Evolutionary conservation across 2,888 invertebrate species (phyloP).

Genomic region (Mimumesa dahlbomi): DNA sequence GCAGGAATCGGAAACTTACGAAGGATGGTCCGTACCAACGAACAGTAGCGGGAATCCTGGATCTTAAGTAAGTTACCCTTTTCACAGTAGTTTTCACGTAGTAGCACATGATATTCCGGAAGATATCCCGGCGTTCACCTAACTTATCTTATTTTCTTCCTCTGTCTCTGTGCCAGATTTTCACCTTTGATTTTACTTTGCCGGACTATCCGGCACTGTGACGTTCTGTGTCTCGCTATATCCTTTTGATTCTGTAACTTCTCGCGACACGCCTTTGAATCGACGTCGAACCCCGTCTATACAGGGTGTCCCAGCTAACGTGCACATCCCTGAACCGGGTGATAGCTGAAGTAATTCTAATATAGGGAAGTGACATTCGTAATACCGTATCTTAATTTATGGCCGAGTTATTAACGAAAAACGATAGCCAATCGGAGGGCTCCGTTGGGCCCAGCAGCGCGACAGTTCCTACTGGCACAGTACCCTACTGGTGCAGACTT

Average conservation of each 20-base stretch:
- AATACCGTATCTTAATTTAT: too few relatives aligned
- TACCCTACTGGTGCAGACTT: too few relatives aligned
- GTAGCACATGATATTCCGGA: constrained; percentile 22
- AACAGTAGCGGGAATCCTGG: constrained; percentile 13
- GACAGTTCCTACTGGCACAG: too few relatives aligned
- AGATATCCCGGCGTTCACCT: constrained; percentile 29
- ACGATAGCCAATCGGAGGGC: too few relatives aligned
- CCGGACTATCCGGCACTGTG: neutral
- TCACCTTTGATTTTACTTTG: constrained; percentile 10
- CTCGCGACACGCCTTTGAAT: too few relatives aligned
- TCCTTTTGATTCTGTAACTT: too few relatives aligned
- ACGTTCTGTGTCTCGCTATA: neutral
- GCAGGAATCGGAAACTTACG: constrained; percentile 39
- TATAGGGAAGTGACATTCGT: too few relatives aligned
- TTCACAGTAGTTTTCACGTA: constrained; percentile 35
- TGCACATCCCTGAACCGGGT: too few relatives aligned
- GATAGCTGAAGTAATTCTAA: too few relatives aligned
- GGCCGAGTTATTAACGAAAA: too few relatives aligned
- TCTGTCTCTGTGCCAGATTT: constrained; percentile 10
- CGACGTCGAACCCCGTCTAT: neutral
- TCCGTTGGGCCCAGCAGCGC: too few relatives aligned
- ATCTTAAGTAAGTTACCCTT: constrained; percentile 44
- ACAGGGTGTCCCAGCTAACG: too few relatives aligned
- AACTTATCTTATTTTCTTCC: constrained; percentile 41
- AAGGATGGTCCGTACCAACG: neutral